Base-by-base conservation (phyloP, 2,797 vertebrate species). In the Syncerus caffer region DNA sequence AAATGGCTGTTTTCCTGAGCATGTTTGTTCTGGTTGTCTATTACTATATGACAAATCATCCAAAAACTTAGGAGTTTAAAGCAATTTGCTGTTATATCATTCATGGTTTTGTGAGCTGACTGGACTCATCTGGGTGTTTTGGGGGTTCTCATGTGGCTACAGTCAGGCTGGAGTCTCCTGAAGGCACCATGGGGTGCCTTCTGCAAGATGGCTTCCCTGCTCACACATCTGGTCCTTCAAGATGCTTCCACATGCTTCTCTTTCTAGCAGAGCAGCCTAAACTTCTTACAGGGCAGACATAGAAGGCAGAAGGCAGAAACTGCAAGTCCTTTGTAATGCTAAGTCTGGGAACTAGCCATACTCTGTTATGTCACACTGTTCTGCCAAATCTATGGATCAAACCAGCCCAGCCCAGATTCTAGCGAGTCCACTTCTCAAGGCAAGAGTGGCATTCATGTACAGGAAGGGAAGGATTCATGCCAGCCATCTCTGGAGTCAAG, bases 221-320 rank as follows among this genome's bases (percentile, higher is more conserved):
- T 76, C 62, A 85, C 23, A 38, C 8, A 31, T 23, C 34, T 34
- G 38, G 13, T 55, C 55, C 23, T 57, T 57, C n/a, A 38, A 47
- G 34, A 50, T 45, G 38, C 76, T 45, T 27, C 34, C n/a, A 91
- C 0, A 4, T 4, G 21, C n/a, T 57, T 58, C 45, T 71, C 57
- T 58, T 27, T 89, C 38, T 31, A 85, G 42, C 25, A 85, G n/a
- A 94, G 19, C 42, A 31, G n/a, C 31, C 79, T n/a, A 50, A 80
- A 89, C 53, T 90, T 86, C 25, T 79, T 53, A 89, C 4, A 13
- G 19, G 8, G 47, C 71, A 76, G n/a, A 50, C 11, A 78, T 25
- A 50, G 64, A 76, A 53, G 80, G 34, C n/a, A 89, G 57, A 62
- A 34, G 80, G 42, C 23, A 92, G 88, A 93, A 92, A 76, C 0